Percentiles rank a stretch among this genome's conserved stretches.
These are phyloP conservation scores for Exephanes ischioxanthus DNA, from an alignment of 2,888 invertebrate species.

Conservation along the genomic window DNA sequence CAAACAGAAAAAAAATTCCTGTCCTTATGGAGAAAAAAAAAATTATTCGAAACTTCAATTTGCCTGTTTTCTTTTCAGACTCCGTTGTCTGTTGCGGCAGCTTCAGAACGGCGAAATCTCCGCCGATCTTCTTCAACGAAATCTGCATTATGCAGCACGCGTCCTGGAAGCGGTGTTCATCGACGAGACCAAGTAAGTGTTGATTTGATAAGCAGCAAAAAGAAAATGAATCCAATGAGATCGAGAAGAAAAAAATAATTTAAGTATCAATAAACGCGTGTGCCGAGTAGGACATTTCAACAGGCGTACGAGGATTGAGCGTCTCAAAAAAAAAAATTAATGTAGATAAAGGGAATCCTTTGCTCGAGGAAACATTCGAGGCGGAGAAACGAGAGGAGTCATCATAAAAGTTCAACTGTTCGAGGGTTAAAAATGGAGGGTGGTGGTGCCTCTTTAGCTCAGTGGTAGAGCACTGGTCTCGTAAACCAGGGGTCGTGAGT, in stretches of 20 bases:
- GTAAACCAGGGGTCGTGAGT: conserved; percentile 49
- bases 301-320: conserved; percentile 8
- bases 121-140: conserved; percentile 95
- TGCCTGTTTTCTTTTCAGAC: conserved; percentile 87
- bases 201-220: conserved; percentile 28
- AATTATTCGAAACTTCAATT: conserved; percentile 4
- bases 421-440: conserved; percentile 32
- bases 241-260: background rate
- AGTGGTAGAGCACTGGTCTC: conserved; percentile 54
- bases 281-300: conserved; percentile 16
- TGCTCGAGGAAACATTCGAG: conserved; percentile 15
- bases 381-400: conserved; percentile 35
- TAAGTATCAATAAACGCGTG: conserved; percentile 27
- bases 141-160: conserved; percentile 96
- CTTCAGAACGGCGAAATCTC: conserved; percentile 95
- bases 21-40: background rate
- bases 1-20: conserved; percentile 6
- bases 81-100: conserved; percentile 95
- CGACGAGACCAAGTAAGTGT: conserved; percentile 95
- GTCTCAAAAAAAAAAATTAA: conserved; percentile 1
- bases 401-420: conserved; percentile 27
- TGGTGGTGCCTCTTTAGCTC: conserved; percentile 73
- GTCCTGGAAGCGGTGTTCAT: conserved; percentile 97
- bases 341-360: conserved; percentile 19
- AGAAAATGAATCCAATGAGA: background rate